These are phyloP conservation scores for Macropus fuliginosus DNA, from an alignment of 2,797 vertebrate species.

Conservation along the genomic window DNA sequence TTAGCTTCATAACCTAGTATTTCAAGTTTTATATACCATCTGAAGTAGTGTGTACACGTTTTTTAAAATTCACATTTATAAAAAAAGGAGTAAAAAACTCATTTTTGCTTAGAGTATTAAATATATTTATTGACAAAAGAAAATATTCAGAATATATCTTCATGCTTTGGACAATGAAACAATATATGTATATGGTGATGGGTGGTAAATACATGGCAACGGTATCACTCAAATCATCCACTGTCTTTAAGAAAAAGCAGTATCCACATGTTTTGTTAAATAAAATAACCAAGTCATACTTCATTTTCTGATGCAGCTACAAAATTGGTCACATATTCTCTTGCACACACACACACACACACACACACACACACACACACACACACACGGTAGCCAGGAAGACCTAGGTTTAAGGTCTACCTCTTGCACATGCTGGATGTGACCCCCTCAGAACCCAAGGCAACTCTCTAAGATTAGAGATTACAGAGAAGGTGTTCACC, in stretches of 20 bases:
- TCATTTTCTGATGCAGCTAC: background rate
- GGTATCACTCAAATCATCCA: background rate
- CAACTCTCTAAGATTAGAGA: background rate
- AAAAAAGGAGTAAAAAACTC: background rate
- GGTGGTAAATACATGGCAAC: background rate
- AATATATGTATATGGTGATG: background rate
- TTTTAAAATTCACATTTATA: background rate
- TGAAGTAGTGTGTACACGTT: background rate
- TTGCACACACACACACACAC: background rate
- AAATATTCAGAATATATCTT: constrained; percentile 13
- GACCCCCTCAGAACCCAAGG: background rate
- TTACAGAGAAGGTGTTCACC: background rate
- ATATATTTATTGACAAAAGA: constrained; percentile 12
- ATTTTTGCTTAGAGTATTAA: background rate
- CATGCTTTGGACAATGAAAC: background rate
- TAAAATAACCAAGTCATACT: background rate
- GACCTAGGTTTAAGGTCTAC: background rate
- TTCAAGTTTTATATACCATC: background rate
- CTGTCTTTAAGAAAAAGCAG: background rate
- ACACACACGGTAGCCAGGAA: background rate
- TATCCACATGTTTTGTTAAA: background rate
- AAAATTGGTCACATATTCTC: background rate
- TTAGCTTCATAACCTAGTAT: background rate
- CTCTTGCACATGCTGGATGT: background rate
- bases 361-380: too few species aligned